Base-by-base conservation (phyloP, 2,888 invertebrate species). In the Rhagophthalmus giganteus region DNA sequence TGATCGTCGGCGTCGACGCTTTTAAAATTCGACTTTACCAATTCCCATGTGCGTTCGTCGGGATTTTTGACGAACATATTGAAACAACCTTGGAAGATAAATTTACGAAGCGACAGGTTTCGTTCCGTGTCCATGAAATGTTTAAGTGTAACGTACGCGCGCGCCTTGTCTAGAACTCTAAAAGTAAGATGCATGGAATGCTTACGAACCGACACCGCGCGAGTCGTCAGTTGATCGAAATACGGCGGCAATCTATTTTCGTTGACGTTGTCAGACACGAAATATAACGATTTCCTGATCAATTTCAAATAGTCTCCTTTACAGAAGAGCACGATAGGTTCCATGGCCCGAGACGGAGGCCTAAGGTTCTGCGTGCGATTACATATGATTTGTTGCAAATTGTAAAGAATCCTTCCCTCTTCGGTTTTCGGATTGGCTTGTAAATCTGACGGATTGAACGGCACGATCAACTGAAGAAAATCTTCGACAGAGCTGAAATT, bases 141-240 rank as follows among this genome's bases (percentile, higher is more conserved):
- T 4, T 20, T 33, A 7, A 54, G 10, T 1, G 44, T 2, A 14
- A 8, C 16, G 5, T 12, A 28, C 11, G 38, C 12, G 2, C 15
- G 11, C 8, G n/a, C 1, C 8, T 38, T 31, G 4, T 44, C 31
- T 4, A 47, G 27, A 33, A 39, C 31, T 20, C 34, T 37, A 37
- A 46, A 42, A 5, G 39, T 30, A 8, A 58, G 24, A 28, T 34
- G 37, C 4, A 55, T 33, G n/a, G 44, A 41, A 32, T 53, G 55
- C 42, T 58, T 58, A n/a, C 47, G 34, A 6, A 55, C 30, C 1
- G 53, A 53, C 15, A 53, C 44, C 2, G 47, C 28, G 3, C 27
- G 27, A 20, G 42, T 13, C 3, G 8, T 24, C 12, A 58, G 31
- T 30, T 25, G 13, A n/a, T 11, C 6, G 2, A 58, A 34, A 25